These are phyloP conservation scores for Lasioglossum marginatum DNA, from an alignment of 2,888 invertebrate species.

Conservation along the genomic window DNA sequence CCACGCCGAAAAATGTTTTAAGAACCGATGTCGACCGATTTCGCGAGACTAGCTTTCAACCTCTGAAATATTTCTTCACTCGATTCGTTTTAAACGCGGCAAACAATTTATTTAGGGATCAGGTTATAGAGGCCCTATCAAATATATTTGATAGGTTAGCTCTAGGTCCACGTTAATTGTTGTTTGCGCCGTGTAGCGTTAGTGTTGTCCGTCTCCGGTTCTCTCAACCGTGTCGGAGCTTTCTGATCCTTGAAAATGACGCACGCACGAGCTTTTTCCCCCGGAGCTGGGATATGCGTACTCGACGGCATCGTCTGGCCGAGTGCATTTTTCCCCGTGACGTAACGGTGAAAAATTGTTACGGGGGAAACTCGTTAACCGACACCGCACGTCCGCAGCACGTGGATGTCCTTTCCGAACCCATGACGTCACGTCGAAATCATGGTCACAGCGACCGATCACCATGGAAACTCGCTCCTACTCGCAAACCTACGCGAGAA, in stretches of 20 bases:
- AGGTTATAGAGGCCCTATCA: background rate
- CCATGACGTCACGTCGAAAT: slow-evolving; percentile 67
- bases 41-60: background rate
- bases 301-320: background rate
- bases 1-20: background rate
- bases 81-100: background rate
- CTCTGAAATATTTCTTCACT: background rate
- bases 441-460: slow-evolving; percentile 69
- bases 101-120: background rate
- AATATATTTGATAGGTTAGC: slow-evolving; percentile 8
- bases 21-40: background rate
- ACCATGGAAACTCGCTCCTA: slow-evolving; percentile 59
- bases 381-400: slow-evolving; percentile 16
- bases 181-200: background rate
- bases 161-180: background rate
- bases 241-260: background rate
- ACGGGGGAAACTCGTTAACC: slow-evolving; percentile 38
- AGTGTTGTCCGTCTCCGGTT: background rate
- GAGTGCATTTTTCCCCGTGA: slow-evolving; percentile 27
- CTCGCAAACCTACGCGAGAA: slow-evolving; percentile 39
- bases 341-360: slow-evolving; percentile 51
- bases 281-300: background rate
- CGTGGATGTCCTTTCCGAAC: slow-evolving; percentile 51
- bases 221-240: background rate
- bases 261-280: background rate